phyloP scores from a whole-genome alignment of 2,797 vertebrate genomes.

The Peromyscus melanophrys region DNA sequence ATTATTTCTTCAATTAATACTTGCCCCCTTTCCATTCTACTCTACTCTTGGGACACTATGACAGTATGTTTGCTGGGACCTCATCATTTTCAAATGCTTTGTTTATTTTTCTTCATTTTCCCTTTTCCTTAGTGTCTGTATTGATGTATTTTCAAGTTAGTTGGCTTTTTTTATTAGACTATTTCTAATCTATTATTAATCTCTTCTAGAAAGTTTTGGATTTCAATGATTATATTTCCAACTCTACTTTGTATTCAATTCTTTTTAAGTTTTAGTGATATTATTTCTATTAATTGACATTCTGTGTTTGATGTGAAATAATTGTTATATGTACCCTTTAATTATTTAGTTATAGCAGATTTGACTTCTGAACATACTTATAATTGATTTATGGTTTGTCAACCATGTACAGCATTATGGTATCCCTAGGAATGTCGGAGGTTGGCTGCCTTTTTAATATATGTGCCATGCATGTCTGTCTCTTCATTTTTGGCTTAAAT shows the following conservation, averaged over 20 bases:
- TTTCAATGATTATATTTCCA: constrained; percentile 8
- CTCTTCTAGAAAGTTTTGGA: not conserved
- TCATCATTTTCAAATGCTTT: not conserved
- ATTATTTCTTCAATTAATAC: not conserved
- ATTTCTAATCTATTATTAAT: not conserved
- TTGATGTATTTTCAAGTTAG: not conserved
- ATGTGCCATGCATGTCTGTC: not conserved
- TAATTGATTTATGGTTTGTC: not conserved
- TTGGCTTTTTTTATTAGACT: not conserved
- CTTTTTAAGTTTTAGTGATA: not conserved
- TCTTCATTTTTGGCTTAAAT: not conserved
- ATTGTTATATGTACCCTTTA: not conserved
- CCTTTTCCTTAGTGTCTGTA: not conserved
- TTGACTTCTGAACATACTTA: not conserved
- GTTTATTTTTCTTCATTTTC: not conserved
- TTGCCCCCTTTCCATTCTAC: not conserved
- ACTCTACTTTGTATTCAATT: not conserved
- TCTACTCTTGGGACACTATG: not conserved
- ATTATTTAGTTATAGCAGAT: not conserved
- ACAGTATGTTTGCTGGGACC: not conserved
- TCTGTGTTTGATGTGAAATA: not conserved
- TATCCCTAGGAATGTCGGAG: not conserved
- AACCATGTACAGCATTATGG: not conserved
- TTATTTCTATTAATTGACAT: not conserved
- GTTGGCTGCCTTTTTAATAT: not conserved